Conservation (phyloP, 2,797 vertebrate genomes). For the Pachyuromys duprasi region DNA sequence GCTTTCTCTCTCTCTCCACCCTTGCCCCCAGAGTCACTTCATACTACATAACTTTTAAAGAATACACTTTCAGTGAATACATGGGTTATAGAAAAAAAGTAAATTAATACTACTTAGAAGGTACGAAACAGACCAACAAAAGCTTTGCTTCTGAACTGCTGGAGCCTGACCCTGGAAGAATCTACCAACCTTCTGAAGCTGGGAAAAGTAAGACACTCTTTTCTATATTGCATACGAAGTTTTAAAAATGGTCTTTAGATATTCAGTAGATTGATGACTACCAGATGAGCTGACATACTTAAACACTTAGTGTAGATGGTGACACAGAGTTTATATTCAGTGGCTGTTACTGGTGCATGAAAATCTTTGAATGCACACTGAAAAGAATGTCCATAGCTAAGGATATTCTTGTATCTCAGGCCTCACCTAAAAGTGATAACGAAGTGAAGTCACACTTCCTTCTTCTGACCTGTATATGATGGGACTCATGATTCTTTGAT, state of each 20-base stretch:
- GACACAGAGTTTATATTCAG: background rate
- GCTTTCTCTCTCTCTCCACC: background rate
- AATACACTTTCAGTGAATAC: too few relatives aligned
- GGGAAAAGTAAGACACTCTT: background rate
- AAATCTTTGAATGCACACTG: background rate
- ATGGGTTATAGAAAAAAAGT: too few relatives aligned
- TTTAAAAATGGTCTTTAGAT: slow-evolving; percentile 6
- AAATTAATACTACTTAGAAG: background rate
- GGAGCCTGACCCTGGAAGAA: background rate
- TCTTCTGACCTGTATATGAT: background rate
- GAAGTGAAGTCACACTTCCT: background rate
- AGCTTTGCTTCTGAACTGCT: background rate
- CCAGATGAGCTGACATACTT: background rate
- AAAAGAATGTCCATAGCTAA: background rate
- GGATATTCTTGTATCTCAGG: background rate
- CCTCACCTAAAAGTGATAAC: slow-evolving; percentile 14
- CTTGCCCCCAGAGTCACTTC: background rate
- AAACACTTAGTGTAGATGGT: background rate
- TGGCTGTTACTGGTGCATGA: background rate
- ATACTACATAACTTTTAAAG: background rate
- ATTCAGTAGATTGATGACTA: background rate
- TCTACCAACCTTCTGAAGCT: background rate
- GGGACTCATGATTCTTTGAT: background rate
- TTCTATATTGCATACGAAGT: background rate
- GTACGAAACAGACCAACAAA: background rate